A percentile compares a stretch with the other conserved stretches of the same genome.
These are phyloP conservation scores for Ctenopoma multispine DNA, from an alignment of 2,797 vertebrate species.

Conservation along the genomic window DNA sequence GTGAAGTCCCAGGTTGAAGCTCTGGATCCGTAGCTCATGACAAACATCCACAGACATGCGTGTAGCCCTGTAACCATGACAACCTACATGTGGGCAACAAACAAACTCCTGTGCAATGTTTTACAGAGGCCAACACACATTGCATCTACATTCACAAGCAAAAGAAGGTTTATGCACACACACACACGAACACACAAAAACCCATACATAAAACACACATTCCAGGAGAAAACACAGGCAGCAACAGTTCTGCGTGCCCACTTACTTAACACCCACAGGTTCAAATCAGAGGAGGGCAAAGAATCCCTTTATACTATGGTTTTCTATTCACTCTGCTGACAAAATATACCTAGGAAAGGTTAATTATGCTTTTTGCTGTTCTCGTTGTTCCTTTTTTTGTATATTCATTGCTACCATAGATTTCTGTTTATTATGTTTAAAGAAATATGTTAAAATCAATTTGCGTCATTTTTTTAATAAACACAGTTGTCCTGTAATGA, in stretches of 20 bases:
- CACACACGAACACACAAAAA: constrained; percentile 16
- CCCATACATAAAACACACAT: constrained; percentile 33
- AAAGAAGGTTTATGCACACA: constrained; percentile 12
- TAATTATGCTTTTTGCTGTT: background rate
- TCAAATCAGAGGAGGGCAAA: constrained; percentile 31
- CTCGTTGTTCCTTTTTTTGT: background rate
- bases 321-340: background rate
- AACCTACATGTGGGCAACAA: constrained; percentile 66
- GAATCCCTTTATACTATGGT: constrained; percentile 14
- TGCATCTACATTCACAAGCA: constrained; percentile 18
- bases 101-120: constrained; percentile 48
- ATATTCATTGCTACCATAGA: background rate
- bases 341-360: constrained; percentile 4
- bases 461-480: no score
- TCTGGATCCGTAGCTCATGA: constrained; percentile 25
- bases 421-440: background rate
- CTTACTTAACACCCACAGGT: constrained; percentile 51
- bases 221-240: constrained; percentile 30
- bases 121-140: constrained; percentile 21
- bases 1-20: constrained; percentile 22
- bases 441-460: no score
- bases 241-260: constrained; percentile 37
- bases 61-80: constrained; percentile 60
- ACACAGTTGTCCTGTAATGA: background rate
- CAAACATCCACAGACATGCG: constrained; percentile 25